Evolutionary conservation across 2,113 vertebrate species (phyloP), one percentile per base, ranked within the genome.

Genomic region (Sceloporus tristichus): DNA sequence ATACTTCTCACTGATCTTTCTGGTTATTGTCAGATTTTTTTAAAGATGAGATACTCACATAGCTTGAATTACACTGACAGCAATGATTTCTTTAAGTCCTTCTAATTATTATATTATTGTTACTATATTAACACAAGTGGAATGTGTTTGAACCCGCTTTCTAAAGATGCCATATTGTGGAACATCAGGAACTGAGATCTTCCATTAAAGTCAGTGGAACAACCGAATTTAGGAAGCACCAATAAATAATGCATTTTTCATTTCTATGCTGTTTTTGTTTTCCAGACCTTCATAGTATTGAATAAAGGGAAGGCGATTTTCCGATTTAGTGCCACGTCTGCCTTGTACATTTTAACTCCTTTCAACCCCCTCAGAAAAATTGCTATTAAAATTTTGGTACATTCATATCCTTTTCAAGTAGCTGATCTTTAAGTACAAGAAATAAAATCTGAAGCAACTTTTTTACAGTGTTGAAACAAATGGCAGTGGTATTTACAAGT

Each of bases 281-380:
- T 96, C 54, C 96, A 99, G 99, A 99, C 98, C 87, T 99, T 99
- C 96, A 98, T 99, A 98, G 98, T 99, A 93, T 96, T 99, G 97
- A 99, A 99, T 97, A 98, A 95, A 96, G 97, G 98, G 87, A 99
- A 99, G 96, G 90, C 96, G 91, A 98, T 99, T 96, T 98, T 97
- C 96, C 98, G 99, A 92, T 99, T 99, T 98, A 99, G 98, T 93
- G 98, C 99, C 97, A 96, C 97, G 89, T 97, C 97, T 97, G 98
- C 99, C 97, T 97, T 99, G 97, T 99, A 98, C 93, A 96, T 99
- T 96, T 97, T 99, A 97, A 99, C 98, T 94, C 97, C 99, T 85
- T 98, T 99, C 97, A 99, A 99, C 95, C 97, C 94, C 84, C 87
- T 99, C 92, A 98, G 99, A 97, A 99, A 97, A 98, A 96, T 99